Percentiles rank a stretch among this genome's conserved stretches.
phyloP scores from a whole-genome alignment of 2,113 vertebrate genomes.

The Tetrao urogallus region DNA sequence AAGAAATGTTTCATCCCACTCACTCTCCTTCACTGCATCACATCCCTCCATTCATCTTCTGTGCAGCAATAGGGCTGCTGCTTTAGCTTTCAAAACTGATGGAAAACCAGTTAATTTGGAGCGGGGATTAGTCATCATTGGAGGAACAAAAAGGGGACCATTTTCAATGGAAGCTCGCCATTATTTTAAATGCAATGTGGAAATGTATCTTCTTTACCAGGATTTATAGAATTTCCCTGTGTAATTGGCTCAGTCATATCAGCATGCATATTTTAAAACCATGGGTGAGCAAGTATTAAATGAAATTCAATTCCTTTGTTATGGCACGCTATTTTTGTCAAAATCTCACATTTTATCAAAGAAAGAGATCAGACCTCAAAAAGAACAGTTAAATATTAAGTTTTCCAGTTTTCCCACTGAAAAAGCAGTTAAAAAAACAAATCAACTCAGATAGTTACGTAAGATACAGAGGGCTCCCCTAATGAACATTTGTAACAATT shows the following conservation, averaged over 20 bases:
- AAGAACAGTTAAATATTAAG: neutral
- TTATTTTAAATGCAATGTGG: neutral
- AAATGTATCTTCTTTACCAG: neutral
- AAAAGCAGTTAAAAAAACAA: neutral
- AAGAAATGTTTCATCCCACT: neutral
- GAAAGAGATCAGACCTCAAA: neutral
- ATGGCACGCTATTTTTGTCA: neutral
- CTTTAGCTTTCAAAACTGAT: neutral
- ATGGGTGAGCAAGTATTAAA: neutral
- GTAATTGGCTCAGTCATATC: neutral
- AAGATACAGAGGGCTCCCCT: neutral
- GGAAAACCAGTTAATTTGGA: neutral
- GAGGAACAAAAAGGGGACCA: neutral
- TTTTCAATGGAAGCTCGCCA: neutral
- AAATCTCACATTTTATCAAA: neutral
- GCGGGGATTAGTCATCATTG: neutral
- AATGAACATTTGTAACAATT: slow-evolving; percentile 1
- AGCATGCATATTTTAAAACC: neutral
- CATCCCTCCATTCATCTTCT: neutral
- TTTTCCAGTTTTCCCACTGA: neutral
- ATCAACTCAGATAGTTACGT: neutral
- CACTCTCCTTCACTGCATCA: neutral
- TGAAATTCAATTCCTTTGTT: neutral
- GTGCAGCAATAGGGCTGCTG: neutral
- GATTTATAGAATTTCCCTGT: neutral